Base-by-base conservation (phyloP, 37 sponge, comb jelly and placozoan species). In the Eunapius fragilis region DNA sequence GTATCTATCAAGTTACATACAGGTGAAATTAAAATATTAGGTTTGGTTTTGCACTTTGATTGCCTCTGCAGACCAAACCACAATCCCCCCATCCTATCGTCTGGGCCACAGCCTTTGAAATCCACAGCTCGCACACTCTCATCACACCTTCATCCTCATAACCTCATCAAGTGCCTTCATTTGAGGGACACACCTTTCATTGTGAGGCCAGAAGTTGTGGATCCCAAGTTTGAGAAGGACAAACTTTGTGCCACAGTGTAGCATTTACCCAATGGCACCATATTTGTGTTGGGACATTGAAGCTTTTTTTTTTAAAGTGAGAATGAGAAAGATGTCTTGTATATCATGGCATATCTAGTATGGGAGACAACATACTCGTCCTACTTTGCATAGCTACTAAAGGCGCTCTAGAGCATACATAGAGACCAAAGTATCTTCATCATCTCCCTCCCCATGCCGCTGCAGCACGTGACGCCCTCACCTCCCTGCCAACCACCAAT, bases 91-190 rank as follows among this genome's bases (percentile, higher is more conserved):
- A n/a, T 2, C 58, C 58, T 58, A 58, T 12, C 58, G 19, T 58
- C 38, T 27, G 85, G 72, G 30, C 26, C 28, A 3, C 80, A 19
- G 22, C 48, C 30, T 34, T 5, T 25, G 24, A 50, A 69, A 36
- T 87, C 93, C 32, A 84, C 93, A 25, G 84, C 93, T 17, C 83
- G 91, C 25, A 76, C 86, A 31, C 87, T 93, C 36, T 93, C 93
- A 45, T 67, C 77, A 38, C 93, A 87, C 37, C 89, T 93, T 17
- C 93, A 89, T 32, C 88, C 94, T 71, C 87, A 84, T 35, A 83
- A 77, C 14, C 50, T 79, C 70, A 77, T 89, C 72, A 94, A 89
- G 49, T 77, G 89, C 84, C 84, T 94, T 0, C 87, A 82, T 13
- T 58, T 94, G 33, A 72, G 95, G 73, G 81, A 76, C 36, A 80